Percentiles rank a stretch among this genome's conserved stretches.
Evolutionary conservation across 2,888 invertebrate species (phyloP).

Genomic region (Limnephilus lunatus): DNA sequence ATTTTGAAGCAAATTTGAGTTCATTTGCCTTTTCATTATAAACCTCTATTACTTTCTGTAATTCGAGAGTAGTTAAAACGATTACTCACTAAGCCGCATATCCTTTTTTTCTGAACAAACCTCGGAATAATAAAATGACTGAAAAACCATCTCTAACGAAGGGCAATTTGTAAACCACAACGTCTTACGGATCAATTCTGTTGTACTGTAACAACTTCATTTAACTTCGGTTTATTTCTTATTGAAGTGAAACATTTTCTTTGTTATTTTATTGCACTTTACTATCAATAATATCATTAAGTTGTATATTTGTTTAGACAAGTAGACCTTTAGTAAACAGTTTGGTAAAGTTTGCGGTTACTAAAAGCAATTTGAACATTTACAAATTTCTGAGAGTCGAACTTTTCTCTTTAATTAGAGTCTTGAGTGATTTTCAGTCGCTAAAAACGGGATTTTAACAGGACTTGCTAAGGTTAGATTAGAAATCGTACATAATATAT

Average conservation of each 20-base stretch:
- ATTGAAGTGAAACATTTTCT: not conserved
- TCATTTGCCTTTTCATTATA: too few relatives aligned
- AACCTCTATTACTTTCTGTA: not conserved
- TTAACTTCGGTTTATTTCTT: not conserved
- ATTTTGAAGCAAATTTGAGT: too few relatives aligned
- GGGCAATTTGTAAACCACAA: slow-evolving; percentile 10
- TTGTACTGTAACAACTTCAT: not conserved
- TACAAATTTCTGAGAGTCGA: not conserved
- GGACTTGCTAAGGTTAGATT: too few relatives aligned
- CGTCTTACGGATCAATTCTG: not conserved
- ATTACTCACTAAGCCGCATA: not conserved
- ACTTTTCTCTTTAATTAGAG: not conserved
- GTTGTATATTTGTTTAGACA: not conserved
- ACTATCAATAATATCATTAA: not conserved
- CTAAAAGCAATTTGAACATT: not conserved
- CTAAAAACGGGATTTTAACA: not conserved
- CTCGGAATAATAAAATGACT: not conserved
- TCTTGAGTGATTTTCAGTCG: not conserved
- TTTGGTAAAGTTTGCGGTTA: not conserved
- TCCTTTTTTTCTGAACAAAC: not conserved
- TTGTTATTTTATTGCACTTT: not conserved
- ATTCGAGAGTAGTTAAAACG: not conserved
- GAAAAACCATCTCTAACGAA: not conserved
- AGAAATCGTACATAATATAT: too few relatives aligned
- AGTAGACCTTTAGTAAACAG: not conserved